Percentiles rank a stretch among this genome's conserved stretches.
phyloP scores from a whole-genome alignment of 2,888 invertebrate species.

The Aelia acuminata region DNA sequence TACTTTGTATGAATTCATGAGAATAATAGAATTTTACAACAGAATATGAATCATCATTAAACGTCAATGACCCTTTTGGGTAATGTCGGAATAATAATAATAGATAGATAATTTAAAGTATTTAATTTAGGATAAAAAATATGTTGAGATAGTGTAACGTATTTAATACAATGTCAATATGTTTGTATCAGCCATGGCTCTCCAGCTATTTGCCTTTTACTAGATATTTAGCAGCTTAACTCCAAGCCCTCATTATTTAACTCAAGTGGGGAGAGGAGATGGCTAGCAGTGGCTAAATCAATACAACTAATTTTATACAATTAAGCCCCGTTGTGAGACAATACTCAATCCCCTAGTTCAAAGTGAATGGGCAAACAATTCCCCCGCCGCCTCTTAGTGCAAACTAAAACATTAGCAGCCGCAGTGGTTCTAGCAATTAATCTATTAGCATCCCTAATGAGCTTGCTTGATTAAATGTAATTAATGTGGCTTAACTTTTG shows the following conservation, averaged over 20 bases:
- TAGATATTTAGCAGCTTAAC: not conserved
- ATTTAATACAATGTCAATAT: not conserved
- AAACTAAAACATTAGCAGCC: constrained; percentile 36
- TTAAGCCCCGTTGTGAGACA: constrained; percentile 1
- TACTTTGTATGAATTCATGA: too few relatives aligned
- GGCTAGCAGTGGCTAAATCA: constrained; percentile 14
- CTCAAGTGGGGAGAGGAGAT: not conserved
- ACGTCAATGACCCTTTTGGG: too few relatives aligned
- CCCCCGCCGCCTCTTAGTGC: constrained; percentile 12
- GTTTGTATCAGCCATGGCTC: not conserved
- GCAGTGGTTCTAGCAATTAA: constrained; percentile 12
- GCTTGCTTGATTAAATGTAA: constrained; percentile 1
- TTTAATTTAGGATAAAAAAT: too few relatives aligned
- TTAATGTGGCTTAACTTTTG: not conserved
- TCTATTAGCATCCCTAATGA: constrained; percentile 32
- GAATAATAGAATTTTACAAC: too few relatives aligned
- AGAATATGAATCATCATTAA: too few relatives aligned
- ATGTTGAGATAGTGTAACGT: not conserved
- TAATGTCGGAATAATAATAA: too few relatives aligned
- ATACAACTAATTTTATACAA: constrained; percentile 42
- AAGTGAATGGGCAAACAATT: constrained; percentile 35
- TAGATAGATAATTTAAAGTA: too few relatives aligned
- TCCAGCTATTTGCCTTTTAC: not conserved
- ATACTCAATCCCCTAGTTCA: constrained; percentile 36
- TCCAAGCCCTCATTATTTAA: not conserved